Evolutionary conservation across 2,113 vertebrate species (phyloP).

Genomic region (Ahaetulla prasina): DNA sequence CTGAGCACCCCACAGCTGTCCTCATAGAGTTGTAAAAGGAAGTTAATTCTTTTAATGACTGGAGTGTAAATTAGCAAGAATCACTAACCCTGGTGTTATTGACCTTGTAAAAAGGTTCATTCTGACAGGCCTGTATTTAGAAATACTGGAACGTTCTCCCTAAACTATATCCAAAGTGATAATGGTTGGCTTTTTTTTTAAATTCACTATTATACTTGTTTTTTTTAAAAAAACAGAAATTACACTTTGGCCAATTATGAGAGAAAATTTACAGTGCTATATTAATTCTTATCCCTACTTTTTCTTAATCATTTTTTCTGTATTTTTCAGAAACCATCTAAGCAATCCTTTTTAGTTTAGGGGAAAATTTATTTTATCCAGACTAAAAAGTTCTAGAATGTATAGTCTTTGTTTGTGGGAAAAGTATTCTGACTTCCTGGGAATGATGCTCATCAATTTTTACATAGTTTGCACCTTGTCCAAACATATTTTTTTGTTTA

Average conservation of each 20-base stretch:
- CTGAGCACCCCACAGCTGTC: not conserved
- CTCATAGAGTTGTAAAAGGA: slow-evolving; percentile 20
- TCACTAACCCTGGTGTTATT: slow-evolving; percentile 53
- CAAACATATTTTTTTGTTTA: not conserved
- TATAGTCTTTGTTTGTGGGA: not conserved
- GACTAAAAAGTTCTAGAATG: not conserved
- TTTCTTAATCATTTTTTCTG: not conserved
- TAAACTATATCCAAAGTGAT: not conserved
- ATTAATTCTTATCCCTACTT: not conserved
- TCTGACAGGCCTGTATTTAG: slow-evolving; percentile 6
- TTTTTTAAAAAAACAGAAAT: not conserved
- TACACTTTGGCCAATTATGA: not conserved
- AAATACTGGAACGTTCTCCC: not conserved
- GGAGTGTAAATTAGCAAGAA: slow-evolving; percentile 15
- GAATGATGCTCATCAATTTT: not conserved
- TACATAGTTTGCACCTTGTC: not conserved
- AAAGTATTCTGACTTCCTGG: not conserved
- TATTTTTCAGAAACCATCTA: not conserved
- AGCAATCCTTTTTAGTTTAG: not conserved
- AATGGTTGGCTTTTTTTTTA: not conserved
- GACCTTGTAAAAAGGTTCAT: slow-evolving; percentile 32
- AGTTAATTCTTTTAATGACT: slow-evolving; percentile 38
- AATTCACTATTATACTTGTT: not conserved
- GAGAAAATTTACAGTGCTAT: not conserved
- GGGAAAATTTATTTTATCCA: not conserved